phyloP scores from a whole-genome alignment of 2,113 vertebrate species.

The Myiozetetes cayanensis region DNA sequence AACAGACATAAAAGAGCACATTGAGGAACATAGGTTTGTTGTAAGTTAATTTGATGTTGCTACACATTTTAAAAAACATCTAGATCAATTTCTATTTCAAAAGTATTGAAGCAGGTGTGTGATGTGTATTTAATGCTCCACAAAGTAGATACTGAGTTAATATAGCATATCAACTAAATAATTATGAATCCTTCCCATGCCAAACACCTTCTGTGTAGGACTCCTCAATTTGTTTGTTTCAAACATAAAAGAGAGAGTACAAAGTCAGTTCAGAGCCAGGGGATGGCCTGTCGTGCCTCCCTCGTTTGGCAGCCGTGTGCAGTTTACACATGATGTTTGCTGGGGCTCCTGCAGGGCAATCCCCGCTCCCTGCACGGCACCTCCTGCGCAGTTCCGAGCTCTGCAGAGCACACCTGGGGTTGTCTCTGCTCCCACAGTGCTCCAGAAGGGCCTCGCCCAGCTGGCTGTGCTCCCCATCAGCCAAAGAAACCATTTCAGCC shows the following conservation, averaged over 20 bases:
- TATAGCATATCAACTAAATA: background rate
- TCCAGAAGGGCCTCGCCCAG: background rate
- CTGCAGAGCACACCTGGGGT: background rate
- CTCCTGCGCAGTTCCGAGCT: background rate
- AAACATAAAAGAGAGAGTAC: background rate
- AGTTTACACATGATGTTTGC: background rate
- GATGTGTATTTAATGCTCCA: background rate
- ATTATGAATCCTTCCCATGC: background rate
- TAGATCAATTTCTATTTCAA: background rate
- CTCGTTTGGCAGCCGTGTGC: background rate
- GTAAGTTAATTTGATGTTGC: background rate
- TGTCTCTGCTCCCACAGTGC: background rate
- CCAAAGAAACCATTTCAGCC: background rate
- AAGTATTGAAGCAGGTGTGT: constrained; percentile 19
- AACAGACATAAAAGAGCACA: background rate
- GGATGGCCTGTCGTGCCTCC: background rate
- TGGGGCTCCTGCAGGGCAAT: background rate
- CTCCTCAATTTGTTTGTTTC: background rate
- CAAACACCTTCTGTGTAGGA: background rate
- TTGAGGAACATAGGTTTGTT: background rate
- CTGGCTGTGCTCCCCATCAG: background rate
- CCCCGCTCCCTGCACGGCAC: background rate
- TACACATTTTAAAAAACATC: background rate
- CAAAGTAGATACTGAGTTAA: background rate
- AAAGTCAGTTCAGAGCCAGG: background rate